Evolutionary conservation across 2,113 vertebrate species (phyloP).

Genomic region (Megaleporinus macrocephalus): DNA sequence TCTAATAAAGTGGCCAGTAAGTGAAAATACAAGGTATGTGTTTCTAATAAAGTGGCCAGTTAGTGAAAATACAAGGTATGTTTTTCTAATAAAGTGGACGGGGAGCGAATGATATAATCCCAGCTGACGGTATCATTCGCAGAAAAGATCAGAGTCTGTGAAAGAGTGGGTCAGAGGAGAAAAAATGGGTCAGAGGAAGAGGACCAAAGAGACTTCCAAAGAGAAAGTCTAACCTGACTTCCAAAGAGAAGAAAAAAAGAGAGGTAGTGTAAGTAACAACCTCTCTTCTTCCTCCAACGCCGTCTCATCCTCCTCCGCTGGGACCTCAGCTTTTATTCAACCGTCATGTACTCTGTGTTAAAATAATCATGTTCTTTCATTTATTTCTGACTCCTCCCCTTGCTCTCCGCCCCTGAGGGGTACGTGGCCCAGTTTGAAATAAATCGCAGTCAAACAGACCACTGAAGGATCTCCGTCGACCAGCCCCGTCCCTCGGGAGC

Average conservation of each 20-base stretch:
- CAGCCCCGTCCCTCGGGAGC: conserved; percentile 12
- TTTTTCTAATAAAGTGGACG: neutral
- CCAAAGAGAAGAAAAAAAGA: neutral
- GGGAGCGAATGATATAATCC: neutral
- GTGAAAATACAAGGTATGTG: no score
- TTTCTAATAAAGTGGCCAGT: no score
- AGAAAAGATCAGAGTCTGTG: neutral
- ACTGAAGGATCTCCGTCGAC: conserved; percentile 34
- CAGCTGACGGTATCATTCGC: neutral
- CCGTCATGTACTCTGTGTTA: conserved; percentile 47
- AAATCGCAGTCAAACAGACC: conserved; percentile 29
- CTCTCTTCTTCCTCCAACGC: neutral
- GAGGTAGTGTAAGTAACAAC: conserved; percentile 25
- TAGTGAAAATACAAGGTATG: neutral
- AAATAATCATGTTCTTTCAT: conserved; percentile 42
- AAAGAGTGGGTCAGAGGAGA: conserved; percentile 1
- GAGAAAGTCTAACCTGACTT: neutral
- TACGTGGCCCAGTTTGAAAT: conserved; percentile 52
- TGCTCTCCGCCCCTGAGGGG: neutral
- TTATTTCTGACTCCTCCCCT: conserved; percentile 11
- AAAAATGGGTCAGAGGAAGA: neutral
- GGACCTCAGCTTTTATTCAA: conserved; percentile 50
- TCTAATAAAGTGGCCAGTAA: no score
- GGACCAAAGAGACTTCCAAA: neutral
- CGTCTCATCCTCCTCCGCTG: conserved; percentile 26